Conservation (phyloP, 2,888 invertebrate species). For the Hypsopygia costalis region DNA sequence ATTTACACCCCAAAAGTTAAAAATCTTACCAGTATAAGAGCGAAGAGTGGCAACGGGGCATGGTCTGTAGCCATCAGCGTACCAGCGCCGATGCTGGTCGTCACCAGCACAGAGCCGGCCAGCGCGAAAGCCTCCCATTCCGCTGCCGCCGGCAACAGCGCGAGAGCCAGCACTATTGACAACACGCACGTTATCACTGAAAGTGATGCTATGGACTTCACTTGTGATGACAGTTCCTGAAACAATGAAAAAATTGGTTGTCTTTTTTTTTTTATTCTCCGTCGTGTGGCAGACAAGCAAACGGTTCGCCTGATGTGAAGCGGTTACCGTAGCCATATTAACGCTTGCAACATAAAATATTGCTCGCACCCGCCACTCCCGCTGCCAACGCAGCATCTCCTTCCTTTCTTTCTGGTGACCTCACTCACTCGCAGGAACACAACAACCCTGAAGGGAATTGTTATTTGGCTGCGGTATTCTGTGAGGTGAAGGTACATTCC, state of each 20-base stretch:
- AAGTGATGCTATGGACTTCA: slow-evolving; percentile 66
- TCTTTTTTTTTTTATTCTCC: background rate
- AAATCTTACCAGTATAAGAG: slow-evolving; percentile 84
- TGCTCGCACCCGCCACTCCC: too few relatives aligned
- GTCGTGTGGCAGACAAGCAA: too few relatives aligned
- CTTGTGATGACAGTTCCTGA: slow-evolving; percentile 76
- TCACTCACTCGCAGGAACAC: too few relatives aligned
- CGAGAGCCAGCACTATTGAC: slow-evolving; percentile 71
- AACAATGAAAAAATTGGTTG: slow-evolving; percentile 21
- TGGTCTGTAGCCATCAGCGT: slow-evolving; percentile 82
- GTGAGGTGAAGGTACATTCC: too few relatives aligned
- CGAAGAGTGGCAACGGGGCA: slow-evolving; percentile 86
- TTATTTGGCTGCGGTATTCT: too few relatives aligned
- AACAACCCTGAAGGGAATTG: too few relatives aligned
- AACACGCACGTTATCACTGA: slow-evolving; percentile 75
- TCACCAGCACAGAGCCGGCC: slow-evolving; percentile 81
- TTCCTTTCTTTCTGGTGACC: too few relatives aligned
- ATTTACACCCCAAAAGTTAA: too few relatives aligned
- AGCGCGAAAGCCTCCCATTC: slow-evolving; percentile 82
- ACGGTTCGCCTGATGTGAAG: too few relatives aligned
- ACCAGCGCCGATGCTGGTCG: slow-evolving; percentile 79
- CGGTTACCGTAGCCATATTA: too few relatives aligned
- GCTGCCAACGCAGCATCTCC: too few relatives aligned
- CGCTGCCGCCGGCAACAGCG: slow-evolving; percentile 80
- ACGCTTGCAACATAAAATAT: too few relatives aligned